Percentiles rank a stretch among this genome's conserved stretches.
phyloP scores from a whole-genome alignment of 2,797 vertebrate species.

The Diglossa cyanea region DNA sequence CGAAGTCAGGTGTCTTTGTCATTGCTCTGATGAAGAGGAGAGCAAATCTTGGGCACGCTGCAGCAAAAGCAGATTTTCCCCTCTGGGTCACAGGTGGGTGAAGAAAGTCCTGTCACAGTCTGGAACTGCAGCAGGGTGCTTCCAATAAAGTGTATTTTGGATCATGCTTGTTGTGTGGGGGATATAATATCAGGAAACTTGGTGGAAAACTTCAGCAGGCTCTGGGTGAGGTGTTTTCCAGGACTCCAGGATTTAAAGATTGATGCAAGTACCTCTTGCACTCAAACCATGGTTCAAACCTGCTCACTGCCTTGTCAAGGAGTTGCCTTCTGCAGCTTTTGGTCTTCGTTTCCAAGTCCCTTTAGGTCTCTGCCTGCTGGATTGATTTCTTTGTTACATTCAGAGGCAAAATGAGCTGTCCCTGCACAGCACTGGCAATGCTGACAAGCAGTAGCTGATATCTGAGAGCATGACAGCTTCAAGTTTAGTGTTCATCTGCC shows the following conservation, averaged over 20 bases:
- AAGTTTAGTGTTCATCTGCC: neutral
- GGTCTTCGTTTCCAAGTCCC: neutral
- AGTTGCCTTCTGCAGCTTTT: neutral
- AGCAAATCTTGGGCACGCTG: accelerated
- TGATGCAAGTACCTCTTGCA: neutral
- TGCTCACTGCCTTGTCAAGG: neutral
- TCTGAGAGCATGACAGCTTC: neutral
- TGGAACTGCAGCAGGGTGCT: neutral
- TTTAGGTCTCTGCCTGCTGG: neutral
- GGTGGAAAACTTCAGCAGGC: neutral
- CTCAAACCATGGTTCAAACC: neutral
- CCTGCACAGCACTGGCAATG: neutral
- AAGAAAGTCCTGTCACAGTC: neutral
- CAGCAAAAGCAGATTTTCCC: neutral
- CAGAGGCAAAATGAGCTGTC: neutral
- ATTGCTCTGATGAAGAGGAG: neutral
- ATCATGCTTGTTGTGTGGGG: neutral
- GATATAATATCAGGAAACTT: neutral
- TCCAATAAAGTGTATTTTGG: neutral
- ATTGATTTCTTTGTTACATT: neutral
- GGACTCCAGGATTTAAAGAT: neutral
- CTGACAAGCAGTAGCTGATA: neutral
- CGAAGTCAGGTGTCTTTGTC: neutral
- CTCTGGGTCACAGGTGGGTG: neutral
- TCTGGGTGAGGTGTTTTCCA: neutral